phyloP scores from a whole-genome alignment of 2,888 invertebrate genomes.

The Spisula subtruncata region DNA sequence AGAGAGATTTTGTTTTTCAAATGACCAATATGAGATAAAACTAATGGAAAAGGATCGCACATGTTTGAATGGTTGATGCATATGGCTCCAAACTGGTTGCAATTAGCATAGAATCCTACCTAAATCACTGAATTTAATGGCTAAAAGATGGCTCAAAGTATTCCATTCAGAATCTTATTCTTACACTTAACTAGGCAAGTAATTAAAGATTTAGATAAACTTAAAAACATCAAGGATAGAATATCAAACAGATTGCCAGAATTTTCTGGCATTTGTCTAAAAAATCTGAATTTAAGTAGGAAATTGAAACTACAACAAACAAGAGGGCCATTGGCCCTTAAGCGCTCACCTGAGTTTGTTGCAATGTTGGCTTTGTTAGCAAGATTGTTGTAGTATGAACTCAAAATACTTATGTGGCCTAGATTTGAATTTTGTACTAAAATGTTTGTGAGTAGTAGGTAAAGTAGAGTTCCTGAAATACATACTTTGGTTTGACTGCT shows the following conservation, averaged over 20 bases:
- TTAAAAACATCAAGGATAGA: background rate
- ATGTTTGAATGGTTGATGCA: background rate
- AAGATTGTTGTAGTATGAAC: no score
- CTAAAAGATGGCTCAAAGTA: background rate
- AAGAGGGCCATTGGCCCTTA: no score
- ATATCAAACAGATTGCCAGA: conserved; percentile 1
- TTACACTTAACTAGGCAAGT: background rate
- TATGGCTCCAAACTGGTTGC: background rate
- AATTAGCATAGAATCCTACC: background rate
- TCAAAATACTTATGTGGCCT: no score
- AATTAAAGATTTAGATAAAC: conserved; percentile 23
- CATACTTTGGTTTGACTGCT: no score
- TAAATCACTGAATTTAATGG: background rate
- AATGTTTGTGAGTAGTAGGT: no score
- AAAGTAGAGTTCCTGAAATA: no score
- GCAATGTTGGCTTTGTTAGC: no score
- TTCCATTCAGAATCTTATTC: background rate
- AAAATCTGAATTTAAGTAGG: background rate
- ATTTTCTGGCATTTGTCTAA: conserved; percentile 4
- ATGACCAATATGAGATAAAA: background rate
- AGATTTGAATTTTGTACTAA: no score
- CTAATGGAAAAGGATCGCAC: background rate
- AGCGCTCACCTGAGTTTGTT: no score
- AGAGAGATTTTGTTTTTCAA: background rate
- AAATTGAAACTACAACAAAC: conserved; percentile 12